Evolutionary conservation across 2,113 vertebrate genomes (phyloP).

Genomic region (Excalfactoria chinensis): DNA sequence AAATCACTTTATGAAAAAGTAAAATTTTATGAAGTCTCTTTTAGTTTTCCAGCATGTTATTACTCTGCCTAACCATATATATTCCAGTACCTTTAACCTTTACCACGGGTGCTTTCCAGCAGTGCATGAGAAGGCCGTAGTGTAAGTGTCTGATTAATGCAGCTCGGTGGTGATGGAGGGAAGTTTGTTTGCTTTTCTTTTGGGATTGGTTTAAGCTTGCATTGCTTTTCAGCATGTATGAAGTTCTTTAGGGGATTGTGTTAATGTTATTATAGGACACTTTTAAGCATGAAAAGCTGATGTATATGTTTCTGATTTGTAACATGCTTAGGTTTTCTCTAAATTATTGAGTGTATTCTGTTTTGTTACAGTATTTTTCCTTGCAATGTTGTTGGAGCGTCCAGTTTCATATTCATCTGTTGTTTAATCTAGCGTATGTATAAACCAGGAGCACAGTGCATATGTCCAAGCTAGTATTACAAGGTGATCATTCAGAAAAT

Average conservation of each 20-base stretch:
- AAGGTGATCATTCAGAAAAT: not conserved
- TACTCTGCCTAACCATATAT: not conserved
- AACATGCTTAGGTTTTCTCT: not conserved
- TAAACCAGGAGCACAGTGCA: not conserved
- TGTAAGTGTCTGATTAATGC: not conserved
- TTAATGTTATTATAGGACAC: not conserved
- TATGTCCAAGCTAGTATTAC: not conserved
- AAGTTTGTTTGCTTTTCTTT: not conserved
- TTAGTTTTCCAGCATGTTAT: not conserved
- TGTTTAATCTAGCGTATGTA: not conserved
- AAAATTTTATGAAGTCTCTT: not conserved
- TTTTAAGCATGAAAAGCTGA: not conserved
- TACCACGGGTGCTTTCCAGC: not conserved
- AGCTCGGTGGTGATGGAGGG: fast-evolving
- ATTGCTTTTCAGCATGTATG: not conserved
- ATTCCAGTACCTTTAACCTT: not conserved
- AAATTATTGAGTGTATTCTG: not conserved
- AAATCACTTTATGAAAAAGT: not conserved
- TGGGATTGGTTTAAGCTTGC: not conserved
- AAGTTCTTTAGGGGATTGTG: not conserved
- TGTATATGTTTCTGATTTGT: not conserved
- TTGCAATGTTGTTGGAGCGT: not conserved
- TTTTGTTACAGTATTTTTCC: not conserved
- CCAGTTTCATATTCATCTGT: not conserved
- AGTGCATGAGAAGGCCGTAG: not conserved